Percentiles rank a stretch among this genome's conserved stretches.
phyloP scores from a whole-genome alignment of 2,888 invertebrate genomes.

The Amphimallon solstitiale region DNA sequence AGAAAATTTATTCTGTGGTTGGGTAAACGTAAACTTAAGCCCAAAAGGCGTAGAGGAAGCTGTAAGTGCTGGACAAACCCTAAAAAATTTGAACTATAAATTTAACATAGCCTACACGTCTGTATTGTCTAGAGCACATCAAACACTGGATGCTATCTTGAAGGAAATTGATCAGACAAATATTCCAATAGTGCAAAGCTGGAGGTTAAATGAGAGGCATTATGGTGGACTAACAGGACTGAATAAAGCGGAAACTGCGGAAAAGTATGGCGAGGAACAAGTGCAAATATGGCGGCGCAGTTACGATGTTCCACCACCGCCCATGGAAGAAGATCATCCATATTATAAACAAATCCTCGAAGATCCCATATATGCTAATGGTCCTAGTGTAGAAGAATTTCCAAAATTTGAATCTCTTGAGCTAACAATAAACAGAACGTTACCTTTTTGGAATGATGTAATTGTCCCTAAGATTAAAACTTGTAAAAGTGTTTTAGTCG shows the following conservation, averaged over 20 bases:
- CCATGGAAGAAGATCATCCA: slow-evolving; percentile 79
- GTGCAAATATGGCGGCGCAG: slow-evolving; percentile 87
- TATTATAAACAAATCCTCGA: slow-evolving; percentile 80
- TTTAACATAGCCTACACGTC: slow-evolving; percentile 74
- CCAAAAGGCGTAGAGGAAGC: slow-evolving; percentile 72
- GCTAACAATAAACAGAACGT: slow-evolving; percentile 80
- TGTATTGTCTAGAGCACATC: slow-evolving; percentile 71
- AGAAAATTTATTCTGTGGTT: slow-evolving; percentile 71
- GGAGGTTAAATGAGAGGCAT: slow-evolving; percentile 74
- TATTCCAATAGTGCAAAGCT: slow-evolving; percentile 68
- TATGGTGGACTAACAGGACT: slow-evolving; percentile 78
- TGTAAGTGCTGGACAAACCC: slow-evolving; percentile 69
- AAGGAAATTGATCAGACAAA: slow-evolving; percentile 68
- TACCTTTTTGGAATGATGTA: slow-evolving; percentile 87
- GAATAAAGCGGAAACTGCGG: slow-evolving; percentile 86
- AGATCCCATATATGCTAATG: slow-evolving; percentile 78
- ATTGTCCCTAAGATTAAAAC: slow-evolving; percentile 83
- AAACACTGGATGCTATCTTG: slow-evolving; percentile 68
- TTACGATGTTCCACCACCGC: slow-evolving; percentile 83
- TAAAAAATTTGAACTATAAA: slow-evolving; percentile 68
- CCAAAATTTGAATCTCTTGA: slow-evolving; percentile 86
- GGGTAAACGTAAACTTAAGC: slow-evolving; percentile 71
- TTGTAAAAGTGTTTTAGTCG: slow-evolving; percentile 81
- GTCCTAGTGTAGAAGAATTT: slow-evolving; percentile 76
- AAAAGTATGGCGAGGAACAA: slow-evolving; percentile 85